Evolutionary conservation across 2,797 vertebrate genomes (phyloP).

Genomic region (Lacerta bilineata): DNA sequence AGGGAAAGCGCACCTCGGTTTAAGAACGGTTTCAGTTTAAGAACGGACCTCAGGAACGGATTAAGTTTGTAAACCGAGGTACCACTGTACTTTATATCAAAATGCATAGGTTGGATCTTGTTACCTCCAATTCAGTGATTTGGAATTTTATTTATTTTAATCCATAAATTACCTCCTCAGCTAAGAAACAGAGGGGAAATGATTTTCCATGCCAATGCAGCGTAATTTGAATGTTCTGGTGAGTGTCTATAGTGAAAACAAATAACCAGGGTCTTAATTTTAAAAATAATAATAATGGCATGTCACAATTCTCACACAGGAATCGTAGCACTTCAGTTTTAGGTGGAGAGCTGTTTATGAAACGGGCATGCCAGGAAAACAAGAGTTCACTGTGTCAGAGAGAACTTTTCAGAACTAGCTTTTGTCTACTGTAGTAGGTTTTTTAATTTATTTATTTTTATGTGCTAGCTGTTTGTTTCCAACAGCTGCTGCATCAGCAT

Average conservation of each 20-base stretch:
- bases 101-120: not conserved
- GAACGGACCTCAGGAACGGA: too few relatives aligned
- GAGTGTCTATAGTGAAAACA: not conserved
- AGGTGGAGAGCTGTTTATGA: not conserved
- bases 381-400: not conserved
- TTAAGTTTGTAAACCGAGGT: too few relatives aligned
- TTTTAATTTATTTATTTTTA: not conserved
- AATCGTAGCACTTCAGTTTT: not conserved
- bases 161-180: not conserved
- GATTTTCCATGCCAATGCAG: not conserved
- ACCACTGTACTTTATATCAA: not conserved
- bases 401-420: not conserved
- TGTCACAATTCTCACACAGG: too few relatives aligned
- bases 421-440: not conserved
- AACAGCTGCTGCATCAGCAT: not conserved
- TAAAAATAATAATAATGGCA: not conserved
- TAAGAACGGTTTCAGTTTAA: too few relatives aligned
- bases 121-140: not conserved
- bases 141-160: too few relatives aligned
- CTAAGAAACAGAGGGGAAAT: not conserved
- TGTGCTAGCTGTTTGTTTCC: not conserved
- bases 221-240: not conserved
- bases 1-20: too few relatives aligned
- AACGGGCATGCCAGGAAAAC: not conserved
- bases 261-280: not conserved